Conservation (phyloP, 2,797 vertebrate species). For the Fratercula arctica region DNA sequence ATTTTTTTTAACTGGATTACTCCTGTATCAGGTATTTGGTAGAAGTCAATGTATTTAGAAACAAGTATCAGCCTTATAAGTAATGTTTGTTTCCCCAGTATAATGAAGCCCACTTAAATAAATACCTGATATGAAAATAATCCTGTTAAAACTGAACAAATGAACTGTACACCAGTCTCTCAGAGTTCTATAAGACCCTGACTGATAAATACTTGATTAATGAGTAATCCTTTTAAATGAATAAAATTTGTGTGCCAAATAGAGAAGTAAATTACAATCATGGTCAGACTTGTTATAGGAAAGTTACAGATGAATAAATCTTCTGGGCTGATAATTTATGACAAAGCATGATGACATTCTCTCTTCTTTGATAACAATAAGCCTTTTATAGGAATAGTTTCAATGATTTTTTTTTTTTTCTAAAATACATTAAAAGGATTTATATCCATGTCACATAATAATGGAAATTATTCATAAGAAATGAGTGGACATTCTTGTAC, state of each 20-base stretch:
- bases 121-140: constrained; percentile 74
- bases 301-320: constrained; percentile 69
- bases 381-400: constrained; percentile 63
- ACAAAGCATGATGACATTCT: constrained; percentile 60
- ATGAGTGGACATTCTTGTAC: background rate
- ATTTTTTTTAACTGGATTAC: constrained; percentile 74
- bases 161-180: constrained; percentile 49
- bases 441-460: constrained; percentile 46
- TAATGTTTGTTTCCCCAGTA: constrained; percentile 55
- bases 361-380: constrained; percentile 53
- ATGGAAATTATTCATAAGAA: constrained; percentile 8
- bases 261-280: constrained; percentile 59
- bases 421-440: constrained; percentile 50
- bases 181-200: constrained; percentile 44
- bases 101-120: constrained; percentile 73
- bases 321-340: constrained; percentile 69
- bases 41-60: constrained; percentile 69
- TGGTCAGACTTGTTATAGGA: constrained; percentile 64
- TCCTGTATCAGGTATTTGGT: constrained; percentile 69
- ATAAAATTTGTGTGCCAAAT: constrained; percentile 66
- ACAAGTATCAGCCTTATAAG: constrained; percentile 65
- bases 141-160: constrained; percentile 69
- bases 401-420: background rate
- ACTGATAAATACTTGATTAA: constrained; percentile 73
- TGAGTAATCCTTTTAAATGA: constrained; percentile 74